Conservation (phyloP, 2,797 vertebrate genomes). For the Malacoctenus gilli region DNA sequence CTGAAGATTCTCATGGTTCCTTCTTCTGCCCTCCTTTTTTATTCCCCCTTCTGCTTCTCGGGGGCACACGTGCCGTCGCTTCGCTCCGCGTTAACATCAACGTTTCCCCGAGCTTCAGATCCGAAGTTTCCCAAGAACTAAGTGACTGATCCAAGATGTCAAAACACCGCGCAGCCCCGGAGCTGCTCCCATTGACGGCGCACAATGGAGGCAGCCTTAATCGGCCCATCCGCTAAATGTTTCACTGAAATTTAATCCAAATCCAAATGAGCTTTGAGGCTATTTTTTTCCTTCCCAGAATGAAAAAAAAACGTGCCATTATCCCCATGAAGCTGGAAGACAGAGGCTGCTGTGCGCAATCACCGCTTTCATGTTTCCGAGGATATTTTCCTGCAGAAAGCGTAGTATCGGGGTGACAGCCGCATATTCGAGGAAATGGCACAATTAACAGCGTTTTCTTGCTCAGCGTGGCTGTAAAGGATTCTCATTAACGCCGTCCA, state of each 20-base stretch:
- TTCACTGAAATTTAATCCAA: slow-evolving; percentile 72
- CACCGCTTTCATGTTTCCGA: slow-evolving; percentile 55
- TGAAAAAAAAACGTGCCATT: slow-evolving; percentile 64
- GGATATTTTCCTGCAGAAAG: slow-evolving; percentile 35
- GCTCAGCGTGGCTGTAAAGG: slow-evolving; percentile 24
- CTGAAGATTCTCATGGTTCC: neutral
- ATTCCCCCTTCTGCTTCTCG: neutral
- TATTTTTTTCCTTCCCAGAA: slow-evolving; percentile 58
- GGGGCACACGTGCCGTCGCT: slow-evolving; percentile 7
- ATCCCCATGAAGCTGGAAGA: slow-evolving; percentile 57
- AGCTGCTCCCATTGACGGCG: slow-evolving; percentile 35
- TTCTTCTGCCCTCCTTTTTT: neutral
- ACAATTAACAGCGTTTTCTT: slow-evolving; percentile 27
- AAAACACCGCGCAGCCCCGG: slow-evolving; percentile 32
- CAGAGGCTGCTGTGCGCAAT: slow-evolving; percentile 33
- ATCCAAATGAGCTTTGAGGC: slow-evolving; percentile 67
- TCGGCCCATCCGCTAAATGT: slow-evolving; percentile 57
- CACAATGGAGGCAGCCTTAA: slow-evolving; percentile 54
- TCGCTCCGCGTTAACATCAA: slow-evolving; percentile 10
- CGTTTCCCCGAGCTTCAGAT: neutral
- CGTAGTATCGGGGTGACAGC: slow-evolving; percentile 46
- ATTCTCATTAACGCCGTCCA: slow-evolving; percentile 37
- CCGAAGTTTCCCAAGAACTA: slow-evolving; percentile 23
- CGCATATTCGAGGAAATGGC: slow-evolving; percentile 25
- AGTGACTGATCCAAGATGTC: slow-evolving; percentile 40